Percentiles rank a stretch among this genome's conserved stretches.
Conservation (phyloP, 2,888 invertebrate species). For the Drosophila anomalata region DNA sequence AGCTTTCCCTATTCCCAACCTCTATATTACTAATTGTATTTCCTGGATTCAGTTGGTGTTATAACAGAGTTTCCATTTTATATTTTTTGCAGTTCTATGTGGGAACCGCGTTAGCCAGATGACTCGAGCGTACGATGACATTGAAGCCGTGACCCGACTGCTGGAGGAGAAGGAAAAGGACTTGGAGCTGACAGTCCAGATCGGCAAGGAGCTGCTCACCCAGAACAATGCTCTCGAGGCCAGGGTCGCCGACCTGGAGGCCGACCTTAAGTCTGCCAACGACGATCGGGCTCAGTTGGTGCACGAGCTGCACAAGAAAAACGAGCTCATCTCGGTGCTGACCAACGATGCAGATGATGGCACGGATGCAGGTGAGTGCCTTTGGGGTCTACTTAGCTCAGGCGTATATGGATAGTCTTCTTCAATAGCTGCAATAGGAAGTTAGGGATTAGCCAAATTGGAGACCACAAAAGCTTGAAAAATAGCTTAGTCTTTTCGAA, state of each 20-base stretch:
- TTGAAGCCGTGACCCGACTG: constrained; percentile 99
- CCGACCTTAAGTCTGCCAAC: constrained; percentile 90
- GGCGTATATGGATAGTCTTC: too few species aligned
- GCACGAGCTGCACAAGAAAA: constrained; percentile 96
- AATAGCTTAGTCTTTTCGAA: not conserved
- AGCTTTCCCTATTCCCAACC: not conserved
- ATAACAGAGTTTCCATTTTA: not conserved
- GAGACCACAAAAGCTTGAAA: too few species aligned
- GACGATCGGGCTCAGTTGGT: constrained; percentile 95
- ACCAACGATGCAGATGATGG: constrained; percentile 93
- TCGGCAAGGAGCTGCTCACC: constrained; percentile 97
- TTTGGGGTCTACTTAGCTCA: too few species aligned
- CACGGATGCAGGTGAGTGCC: constrained; percentile 86
- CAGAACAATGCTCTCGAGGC: constrained; percentile 94
- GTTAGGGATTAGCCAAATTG: too few species aligned
- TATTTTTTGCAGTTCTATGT: constrained; percentile 91
- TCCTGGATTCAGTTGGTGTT: not conserved
- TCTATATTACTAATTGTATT: not conserved
- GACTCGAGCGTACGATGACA: constrained; percentile 99
- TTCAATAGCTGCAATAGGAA: too few species aligned
- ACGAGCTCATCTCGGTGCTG: constrained; percentile 93
- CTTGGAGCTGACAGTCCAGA: constrained; percentile 98
- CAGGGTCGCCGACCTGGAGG: constrained; percentile 90
- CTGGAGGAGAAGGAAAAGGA: constrained; percentile 99
- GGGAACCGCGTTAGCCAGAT: constrained; percentile 99